Evolutionary conservation across 2,797 vertebrate species (phyloP).

Genomic region (Eurystomus glaucurus): DNA sequence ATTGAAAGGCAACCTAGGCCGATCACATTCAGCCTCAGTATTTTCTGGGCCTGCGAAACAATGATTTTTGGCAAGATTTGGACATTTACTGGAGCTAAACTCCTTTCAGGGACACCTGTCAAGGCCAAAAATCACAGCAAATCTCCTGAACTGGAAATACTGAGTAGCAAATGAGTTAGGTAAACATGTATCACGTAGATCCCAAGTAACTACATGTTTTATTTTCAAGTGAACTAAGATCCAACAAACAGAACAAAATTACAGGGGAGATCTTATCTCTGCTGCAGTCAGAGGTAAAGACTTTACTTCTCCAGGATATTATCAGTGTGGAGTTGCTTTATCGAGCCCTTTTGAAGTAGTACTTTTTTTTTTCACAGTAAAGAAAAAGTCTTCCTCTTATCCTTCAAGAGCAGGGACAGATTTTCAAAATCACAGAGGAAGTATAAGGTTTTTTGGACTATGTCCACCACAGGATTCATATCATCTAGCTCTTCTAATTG

Average conservation of each 20-base stretch:
- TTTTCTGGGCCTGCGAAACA: neutral
- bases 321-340: neutral
- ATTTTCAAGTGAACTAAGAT: neutral
- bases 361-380: neutral
- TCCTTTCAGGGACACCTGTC: neutral
- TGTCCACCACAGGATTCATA: neutral
- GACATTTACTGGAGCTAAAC: rapidly evolving
- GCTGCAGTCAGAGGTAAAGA: neutral
- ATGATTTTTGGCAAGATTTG: neutral
- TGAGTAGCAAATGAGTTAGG: neutral
- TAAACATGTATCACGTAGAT: neutral
- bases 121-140: neutral
- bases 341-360: neutral
- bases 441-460: neutral
- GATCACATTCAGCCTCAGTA: neutral
- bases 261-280: neutral
- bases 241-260: neutral
- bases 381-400: neutral
- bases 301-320: neutral
- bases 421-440: neutral
- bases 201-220: neutral
- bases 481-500: neutral
- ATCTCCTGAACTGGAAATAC: neutral
- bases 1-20: neutral
- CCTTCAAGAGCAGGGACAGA: neutral